Evolutionary conservation across 2,888 invertebrate species (phyloP), one percentile per base, ranked within the genome.

Genomic region (Drosophila ezoana): DNA sequence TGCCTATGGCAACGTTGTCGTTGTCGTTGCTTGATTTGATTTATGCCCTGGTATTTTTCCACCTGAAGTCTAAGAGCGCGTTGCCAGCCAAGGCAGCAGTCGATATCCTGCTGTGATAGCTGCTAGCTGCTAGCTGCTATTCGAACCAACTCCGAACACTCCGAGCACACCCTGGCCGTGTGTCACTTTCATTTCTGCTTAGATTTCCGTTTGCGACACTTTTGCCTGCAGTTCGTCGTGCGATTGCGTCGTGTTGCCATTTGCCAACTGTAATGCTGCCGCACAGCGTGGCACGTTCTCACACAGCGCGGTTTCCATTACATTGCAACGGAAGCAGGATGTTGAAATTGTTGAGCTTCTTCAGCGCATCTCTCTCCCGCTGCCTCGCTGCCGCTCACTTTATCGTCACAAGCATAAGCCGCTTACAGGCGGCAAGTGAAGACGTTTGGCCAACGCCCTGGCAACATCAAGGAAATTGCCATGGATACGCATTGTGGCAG

Each of bases 301-400:
- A 23, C 23, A 28, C 35, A 43, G 49, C 60, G 60, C 52, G 66
- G 89, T 83, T 89, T 82, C 89, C 85, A 82, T 82, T 82, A 87
- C 89, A 86, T 72, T 87, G 80, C 89, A 82, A 40, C 87, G 89
- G 81, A 82, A 80, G 81, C 66, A 84, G 82, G 81, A 82, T 86
- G 89, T 69, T 89, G 65, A 82, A 89, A 87, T 87, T 89, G 81
- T 80, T 77, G 81, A 89, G 89, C 89, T 76, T 81, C 82, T 48
- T 16, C 38, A 52, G n/a, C 41, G 43, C 79, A 44, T 43, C 60
- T n/a, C 37, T 52, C 14, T 41, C 40, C 2, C 57, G 18, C n/a
- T 23, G 28, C 10, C 41, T 35, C 33, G 13, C 41, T 37, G 33
- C 16, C 28, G 1, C 35, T 56, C 51, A 20, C 14, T 40, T 2